These are phyloP conservation scores for Physocephala rufipes DNA, from an alignment of 2,888 invertebrate species.

Conservation along the genomic window DNA sequence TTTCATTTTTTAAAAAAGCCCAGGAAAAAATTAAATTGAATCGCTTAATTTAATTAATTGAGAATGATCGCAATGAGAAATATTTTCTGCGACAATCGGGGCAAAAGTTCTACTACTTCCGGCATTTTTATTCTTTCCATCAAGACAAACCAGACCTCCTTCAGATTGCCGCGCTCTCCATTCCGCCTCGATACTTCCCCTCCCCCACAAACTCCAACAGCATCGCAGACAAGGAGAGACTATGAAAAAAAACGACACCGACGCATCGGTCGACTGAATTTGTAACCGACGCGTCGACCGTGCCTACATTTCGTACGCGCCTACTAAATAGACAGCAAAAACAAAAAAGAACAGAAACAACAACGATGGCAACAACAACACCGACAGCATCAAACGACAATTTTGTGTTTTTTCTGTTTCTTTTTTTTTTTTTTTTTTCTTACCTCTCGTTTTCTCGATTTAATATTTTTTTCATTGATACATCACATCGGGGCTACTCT, in stretches of 20 bases:
- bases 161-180: background rate
- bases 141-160: background rate
- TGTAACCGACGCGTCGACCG: too few relatives aligned
- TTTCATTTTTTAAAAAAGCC: too few relatives aligned
- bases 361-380: too few relatives aligned
- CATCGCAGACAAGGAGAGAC: too few relatives aligned
- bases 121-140: slow-evolving; percentile 19
- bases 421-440: too few relatives aligned
- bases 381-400: background rate
- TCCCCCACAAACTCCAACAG: too few relatives aligned
- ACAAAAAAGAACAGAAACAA: too few relatives aligned
- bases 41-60: background rate
- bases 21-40: slow-evolving; percentile 7
- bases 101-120: slow-evolving; percentile 21
- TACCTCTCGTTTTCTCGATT: slow-evolving; percentile 46
- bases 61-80: background rate
- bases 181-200: background rate
- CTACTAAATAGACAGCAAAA: too few relatives aligned
- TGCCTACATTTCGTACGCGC: too few relatives aligned
- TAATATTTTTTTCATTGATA: slow-evolving; percentile 33
- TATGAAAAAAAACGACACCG: too few relatives aligned
- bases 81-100: background rate
- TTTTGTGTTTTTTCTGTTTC: too few relatives aligned
- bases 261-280: too few relatives aligned
- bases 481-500: slow-evolving; percentile 40